A percentile compares a stretch with the other conserved stretches of the same genome.
Evolutionary conservation across 2,888 invertebrate genomes (phyloP).

Genomic region (Pristionchus japonicus): DNA sequence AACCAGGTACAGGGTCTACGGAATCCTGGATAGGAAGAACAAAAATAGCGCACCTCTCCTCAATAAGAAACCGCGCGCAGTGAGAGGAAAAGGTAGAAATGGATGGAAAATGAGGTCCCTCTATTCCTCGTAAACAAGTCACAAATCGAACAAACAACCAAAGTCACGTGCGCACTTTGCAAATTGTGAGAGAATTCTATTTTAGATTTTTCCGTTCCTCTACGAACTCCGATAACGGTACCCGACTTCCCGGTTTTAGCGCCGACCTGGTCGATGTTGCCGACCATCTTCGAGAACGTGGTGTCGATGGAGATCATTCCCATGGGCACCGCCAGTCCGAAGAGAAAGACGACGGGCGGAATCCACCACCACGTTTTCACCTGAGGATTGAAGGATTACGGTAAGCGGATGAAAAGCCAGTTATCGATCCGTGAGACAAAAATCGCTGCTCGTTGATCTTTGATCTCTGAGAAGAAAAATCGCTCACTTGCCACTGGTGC

Average conservation of each 20-base stretch:
- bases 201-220: background rate
- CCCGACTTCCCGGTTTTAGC: background rate
- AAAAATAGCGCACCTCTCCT: too few species aligned
- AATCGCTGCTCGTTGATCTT: background rate
- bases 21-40: too few species aligned
- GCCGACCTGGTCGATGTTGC: slow-evolving; percentile 40
- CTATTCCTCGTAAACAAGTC: background rate
- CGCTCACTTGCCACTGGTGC: background rate
- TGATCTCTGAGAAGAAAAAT: background rate
- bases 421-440: background rate
- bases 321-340: background rate
- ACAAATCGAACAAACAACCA: too few species aligned
- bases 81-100: background rate
- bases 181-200: too few species aligned
- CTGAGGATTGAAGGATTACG: background rate
- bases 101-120: background rate
- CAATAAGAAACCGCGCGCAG: background rate
- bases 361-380: slow-evolving; percentile 19
- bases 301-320: slow-evolving; percentile 31
- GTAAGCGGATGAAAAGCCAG: background rate
- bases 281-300: slow-evolving; percentile 29
- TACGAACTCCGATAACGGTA: too few species aligned
- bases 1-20: too few species aligned
- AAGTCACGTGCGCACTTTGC: too few species aligned
- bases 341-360: background rate